Evolutionary conservation across 2,888 invertebrate species (phyloP), one percentile per base, ranked within the genome.

Genomic region (Bombylius major): DNA sequence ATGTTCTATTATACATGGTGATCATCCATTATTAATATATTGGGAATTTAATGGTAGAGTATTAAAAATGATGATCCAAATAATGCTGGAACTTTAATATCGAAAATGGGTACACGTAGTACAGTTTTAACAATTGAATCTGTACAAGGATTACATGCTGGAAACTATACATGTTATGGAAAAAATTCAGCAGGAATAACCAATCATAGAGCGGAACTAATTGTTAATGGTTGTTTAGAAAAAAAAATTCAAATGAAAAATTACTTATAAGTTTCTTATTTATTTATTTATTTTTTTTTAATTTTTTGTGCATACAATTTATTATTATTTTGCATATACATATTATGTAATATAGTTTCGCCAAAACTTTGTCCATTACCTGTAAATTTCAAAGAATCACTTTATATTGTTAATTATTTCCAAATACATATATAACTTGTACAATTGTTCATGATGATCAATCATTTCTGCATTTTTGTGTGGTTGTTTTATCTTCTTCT

Each of bases 401-500:
- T 80, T 55, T 81, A 78, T 69, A 76, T 79, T 65, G 81, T 81
- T 60, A 81, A 82, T 67, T 79, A 80, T 61, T 80, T 81, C 65
- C 81, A 81, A 67, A 75, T 81, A 23, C 23, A 23, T 23, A 23
- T 1, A 23, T 23, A 39, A 63, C 63, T 63, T 88, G 87, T 73
- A 82, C 83, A 51, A 81, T 85, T 62, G 78, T 84, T 62, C 83
- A 85, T 69, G 89, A 91, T 62, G 90, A 92, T 76, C 79, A 84
- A 61, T 91, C 91, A 42, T 79, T 88, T 23, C 3, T 23, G 23
- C 23, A 23, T 3, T 23, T 23, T 23, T 23, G 23, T 23, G 23
- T 23, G 1, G 23, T 23, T 23, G 23, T 23, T 23, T 23, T 23
- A 23, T 42, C 11, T 42, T 42, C 39, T 5, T 11, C 5, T 45